These are phyloP conservation scores for Acanthoscelides obtectus DNA, from an alignment of 2,888 invertebrate genomes.

Conservation along the genomic window DNA sequence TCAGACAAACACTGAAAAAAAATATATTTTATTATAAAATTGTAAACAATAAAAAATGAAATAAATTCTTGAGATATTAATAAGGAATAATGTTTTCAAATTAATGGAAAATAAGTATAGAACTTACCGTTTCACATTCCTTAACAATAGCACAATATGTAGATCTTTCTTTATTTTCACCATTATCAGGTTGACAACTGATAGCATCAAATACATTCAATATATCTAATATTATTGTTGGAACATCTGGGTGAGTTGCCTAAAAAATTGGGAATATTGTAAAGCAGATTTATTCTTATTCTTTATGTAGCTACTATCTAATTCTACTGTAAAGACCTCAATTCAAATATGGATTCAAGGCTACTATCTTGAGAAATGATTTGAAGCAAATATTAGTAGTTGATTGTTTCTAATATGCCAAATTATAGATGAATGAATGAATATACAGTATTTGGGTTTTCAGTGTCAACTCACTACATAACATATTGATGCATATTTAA, in stretches of 20 bases:
- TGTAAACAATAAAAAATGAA: neutral
- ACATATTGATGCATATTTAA: too few species aligned
- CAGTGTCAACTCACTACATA: too few species aligned
- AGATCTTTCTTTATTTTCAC: slow-evolving; percentile 61
- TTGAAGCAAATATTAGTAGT: too few species aligned
- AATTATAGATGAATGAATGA: too few species aligned
- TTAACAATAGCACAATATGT: slow-evolving; percentile 75
- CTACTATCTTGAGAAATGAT: too few species aligned
- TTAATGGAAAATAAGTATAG: too few species aligned
- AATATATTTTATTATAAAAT: slow-evolving; percentile 5
- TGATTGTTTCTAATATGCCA: too few species aligned
- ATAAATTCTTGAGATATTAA: neutral
- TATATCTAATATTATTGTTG: slow-evolving; percentile 80
- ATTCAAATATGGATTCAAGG: neutral
- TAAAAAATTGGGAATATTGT: slow-evolving; percentile 45
- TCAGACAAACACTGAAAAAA: slow-evolving; percentile 65
- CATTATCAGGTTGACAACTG: slow-evolving; percentile 60
- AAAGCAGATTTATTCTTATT: too few species aligned
- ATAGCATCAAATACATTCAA: slow-evolving; percentile 82
- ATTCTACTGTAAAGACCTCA: too few species aligned
- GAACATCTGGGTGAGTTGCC: slow-evolving; percentile 72
- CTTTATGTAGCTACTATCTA: too few species aligned
- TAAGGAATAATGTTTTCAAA: too few species aligned
- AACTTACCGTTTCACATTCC: slow-evolving; percentile 70
- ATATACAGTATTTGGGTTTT: too few species aligned